A percentile compares a stretch with the other conserved stretches of the same genome.
phyloP scores from a whole-genome alignment of 2,797 vertebrate genomes.

The Enteromius radiatus region DNA sequence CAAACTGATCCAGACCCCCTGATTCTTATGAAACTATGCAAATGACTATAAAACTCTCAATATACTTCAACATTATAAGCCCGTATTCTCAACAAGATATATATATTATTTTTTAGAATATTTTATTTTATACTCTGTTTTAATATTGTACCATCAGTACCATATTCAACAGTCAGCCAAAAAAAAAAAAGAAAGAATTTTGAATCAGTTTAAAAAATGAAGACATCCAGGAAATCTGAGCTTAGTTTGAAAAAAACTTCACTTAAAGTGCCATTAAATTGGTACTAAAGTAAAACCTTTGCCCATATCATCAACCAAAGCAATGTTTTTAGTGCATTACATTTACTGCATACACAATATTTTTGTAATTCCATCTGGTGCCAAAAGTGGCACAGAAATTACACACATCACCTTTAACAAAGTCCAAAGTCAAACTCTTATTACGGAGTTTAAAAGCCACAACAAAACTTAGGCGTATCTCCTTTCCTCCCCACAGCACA shows the following conservation, averaged over 20 bases:
- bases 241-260: background rate
- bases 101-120: too few species aligned
- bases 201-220: background rate
- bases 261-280: background rate
- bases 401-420: conserved; percentile 9
- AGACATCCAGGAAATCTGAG: background rate
- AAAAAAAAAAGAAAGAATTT: too few species aligned
- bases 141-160: background rate
- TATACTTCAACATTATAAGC: background rate
- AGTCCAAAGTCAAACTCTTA: conserved; percentile 25
- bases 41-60: background rate
- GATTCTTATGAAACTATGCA: background rate
- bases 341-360: background rate
- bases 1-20: background rate
- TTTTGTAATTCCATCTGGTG: background rate
- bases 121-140: background rate
- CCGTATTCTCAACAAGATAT: background rate
- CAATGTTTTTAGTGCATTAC: background rate
- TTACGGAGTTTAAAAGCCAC: conserved; percentile 28
- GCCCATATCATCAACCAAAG: background rate
- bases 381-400: background rate
- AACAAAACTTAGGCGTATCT: conserved; percentile 35
- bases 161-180: background rate
- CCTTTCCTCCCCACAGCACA: conserved; percentile 14
- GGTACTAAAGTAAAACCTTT: background rate